Evolutionary conservation across 1,140 invertebrate genomes (phyloP), one percentile per base, ranked within the genome.

Genomic region (Listronotus bonariensis): DNA sequence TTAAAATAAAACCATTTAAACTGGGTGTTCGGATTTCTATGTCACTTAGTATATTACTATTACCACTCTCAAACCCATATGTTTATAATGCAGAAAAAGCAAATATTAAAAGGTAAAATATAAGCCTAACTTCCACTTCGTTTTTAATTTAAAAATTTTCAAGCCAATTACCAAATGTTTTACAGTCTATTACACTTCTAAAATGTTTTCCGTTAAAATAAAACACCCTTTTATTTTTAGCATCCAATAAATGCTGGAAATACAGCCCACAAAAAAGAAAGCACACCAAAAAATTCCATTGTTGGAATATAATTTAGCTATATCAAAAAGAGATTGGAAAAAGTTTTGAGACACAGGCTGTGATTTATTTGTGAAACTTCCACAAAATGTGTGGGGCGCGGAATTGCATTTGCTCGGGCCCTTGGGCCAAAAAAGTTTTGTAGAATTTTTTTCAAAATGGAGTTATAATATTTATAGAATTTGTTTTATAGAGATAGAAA

Each of bases 331-430:
- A 40, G 40, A 42, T 14, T 31, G 14, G 20, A 43, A 56, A 56
- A 56, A 45, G 40, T 56, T 56, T 56, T 26, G 54, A 56, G 42
- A 45, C 54, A 32, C 38, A 43, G 20, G 41, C 54, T 43, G 54
- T 43, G 54, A 56, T 56, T 56, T 56, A 56, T 42, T 42, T 26
- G 40, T 12, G 17, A 34, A 56, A 56, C 11, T 41, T 56, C 10
- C 40, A 17, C 51, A 43, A 17, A 43, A 56, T 43, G 41, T 41
- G 54, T 43, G 40, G 40, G 14, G 42, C 54, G 54, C 14, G 52
- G 11, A 54, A 54, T 17, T 6, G 17, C 32, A 15, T 15, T 42
- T 17, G 14, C 34, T 36, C 34, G 43, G 54, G 41, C 54, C 40
- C 40, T 26, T 31, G 6, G 54, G 40, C 54, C 7, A 43, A 56